These are phyloP conservation scores for Callitettix versicolor DNA, from an alignment of 1,140 invertebrate genomes.

Conservation along the genomic window DNA sequence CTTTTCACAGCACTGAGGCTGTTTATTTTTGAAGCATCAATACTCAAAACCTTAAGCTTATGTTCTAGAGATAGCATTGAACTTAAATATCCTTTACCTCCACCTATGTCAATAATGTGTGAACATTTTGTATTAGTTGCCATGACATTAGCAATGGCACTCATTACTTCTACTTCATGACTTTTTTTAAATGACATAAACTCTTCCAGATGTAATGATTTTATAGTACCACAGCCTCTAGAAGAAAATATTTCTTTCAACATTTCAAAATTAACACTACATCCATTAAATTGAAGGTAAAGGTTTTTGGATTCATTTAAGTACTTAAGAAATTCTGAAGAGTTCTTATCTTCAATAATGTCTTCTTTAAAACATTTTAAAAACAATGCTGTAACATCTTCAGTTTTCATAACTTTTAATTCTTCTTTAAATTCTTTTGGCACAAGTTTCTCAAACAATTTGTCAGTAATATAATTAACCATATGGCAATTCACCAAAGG, in stretches of 20 bases:
- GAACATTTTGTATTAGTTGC: constrained; percentile 24
- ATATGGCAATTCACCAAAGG: constrained; percentile 63
- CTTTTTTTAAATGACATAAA: constrained; percentile 54
- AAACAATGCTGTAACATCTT: constrained; percentile 24
- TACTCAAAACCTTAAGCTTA: constrained; percentile 59
- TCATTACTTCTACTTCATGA: constrained; percentile 62
- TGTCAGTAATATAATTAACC: constrained; percentile 65
- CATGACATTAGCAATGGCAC: constrained; percentile 39
- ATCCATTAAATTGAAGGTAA: constrained; percentile 5
- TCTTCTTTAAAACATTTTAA: background rate
- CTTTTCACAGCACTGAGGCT: constrained; percentile 50
- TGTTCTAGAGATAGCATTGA: constrained; percentile 58
- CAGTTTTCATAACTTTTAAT: constrained; percentile 35
- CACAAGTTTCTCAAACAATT: constrained; percentile 50
- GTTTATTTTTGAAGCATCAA: constrained; percentile 59
- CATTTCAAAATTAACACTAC: constrained; percentile 17
- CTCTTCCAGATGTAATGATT: constrained; percentile 35
- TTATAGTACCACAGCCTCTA: constrained; percentile 33
- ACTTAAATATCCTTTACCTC: constrained; percentile 76
- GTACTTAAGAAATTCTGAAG: background rate
- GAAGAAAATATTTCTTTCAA: constrained; percentile 30
- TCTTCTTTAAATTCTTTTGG: constrained; percentile 42
- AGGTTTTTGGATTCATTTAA: constrained; percentile 29
- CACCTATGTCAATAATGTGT: constrained; percentile 69
- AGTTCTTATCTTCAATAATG: background rate